Conservation (phyloP, 2,888 invertebrate genomes). For the Epirrhoe tristata region DNA sequence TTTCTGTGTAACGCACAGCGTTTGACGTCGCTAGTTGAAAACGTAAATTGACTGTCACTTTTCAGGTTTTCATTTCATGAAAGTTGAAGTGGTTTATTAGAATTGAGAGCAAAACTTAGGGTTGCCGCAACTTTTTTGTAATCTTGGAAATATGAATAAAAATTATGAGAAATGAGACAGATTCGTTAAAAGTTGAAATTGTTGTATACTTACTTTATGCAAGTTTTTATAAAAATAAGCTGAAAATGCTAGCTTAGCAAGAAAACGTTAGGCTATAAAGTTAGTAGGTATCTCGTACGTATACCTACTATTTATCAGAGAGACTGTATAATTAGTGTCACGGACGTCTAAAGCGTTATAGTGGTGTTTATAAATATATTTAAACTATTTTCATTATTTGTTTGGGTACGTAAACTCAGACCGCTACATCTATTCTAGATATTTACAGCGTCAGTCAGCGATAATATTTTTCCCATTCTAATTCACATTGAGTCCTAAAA, state of each 20-base stretch:
- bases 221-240: no score
- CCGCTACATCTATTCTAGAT: no score
- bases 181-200: neutral
- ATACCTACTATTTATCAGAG: no score
- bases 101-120: slow-evolving; percentile 15
- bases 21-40: slow-evolving; percentile 27
- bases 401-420: no score
- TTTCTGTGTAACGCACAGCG: slow-evolving; percentile 7
- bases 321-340: no score
- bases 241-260: no score
- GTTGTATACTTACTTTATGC: neutral
- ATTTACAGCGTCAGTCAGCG: no score
- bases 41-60: slow-evolving; percentile 33
- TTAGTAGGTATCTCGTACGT: no score
- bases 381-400: no score
- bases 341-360: no score
- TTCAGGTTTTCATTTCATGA: slow-evolving; percentile 29
- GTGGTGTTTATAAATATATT: no score
- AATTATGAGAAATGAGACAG: neutral
- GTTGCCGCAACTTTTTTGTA: slow-evolving; percentile 7
- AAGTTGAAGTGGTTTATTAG: slow-evolving; percentile 26
- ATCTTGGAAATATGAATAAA: neutral
- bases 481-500: slow-evolving; percentile 19
- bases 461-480: slow-evolving; percentile 17
- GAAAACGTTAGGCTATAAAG: no score